Evolutionary conservation across 2,113 vertebrate genomes (phyloP).

Genomic region (Pseudonaja textilis): DNA sequence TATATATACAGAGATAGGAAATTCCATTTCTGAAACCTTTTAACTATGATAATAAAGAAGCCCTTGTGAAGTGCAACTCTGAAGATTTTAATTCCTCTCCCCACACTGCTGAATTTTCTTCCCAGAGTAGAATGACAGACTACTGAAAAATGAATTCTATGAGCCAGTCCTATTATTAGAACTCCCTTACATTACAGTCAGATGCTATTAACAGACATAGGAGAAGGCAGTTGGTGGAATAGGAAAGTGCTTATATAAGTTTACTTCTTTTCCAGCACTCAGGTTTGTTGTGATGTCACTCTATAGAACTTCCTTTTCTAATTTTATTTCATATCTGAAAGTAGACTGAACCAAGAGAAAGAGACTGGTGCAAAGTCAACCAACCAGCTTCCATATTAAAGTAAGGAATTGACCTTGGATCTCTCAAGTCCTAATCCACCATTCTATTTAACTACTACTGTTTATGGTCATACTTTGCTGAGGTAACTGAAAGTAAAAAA

Average conservation of each 20-base stretch:
- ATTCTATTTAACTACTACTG: not conserved
- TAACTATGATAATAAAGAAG: slow-evolving; percentile 8
- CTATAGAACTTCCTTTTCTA: not conserved
- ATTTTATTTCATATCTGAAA: not conserved
- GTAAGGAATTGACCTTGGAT: not conserved
- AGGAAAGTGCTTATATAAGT: not conserved
- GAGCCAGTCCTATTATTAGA: not conserved
- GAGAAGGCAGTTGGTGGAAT: not conserved
- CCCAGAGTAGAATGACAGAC: not conserved
- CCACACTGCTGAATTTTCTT: not conserved
- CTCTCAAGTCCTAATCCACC: not conserved
- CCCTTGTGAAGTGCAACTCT: not conserved
- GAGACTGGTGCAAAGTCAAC: not conserved
- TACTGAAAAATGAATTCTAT: not conserved
- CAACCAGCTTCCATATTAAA: not conserved
- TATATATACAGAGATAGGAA: slow-evolving; percentile 14
- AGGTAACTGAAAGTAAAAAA: not conserved
- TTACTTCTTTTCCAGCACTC: not conserved
- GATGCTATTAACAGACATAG: not conserved
- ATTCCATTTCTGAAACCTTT: slow-evolving; percentile 37
- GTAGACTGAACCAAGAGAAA: not conserved
- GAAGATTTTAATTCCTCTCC: not conserved
- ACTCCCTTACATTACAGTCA: not conserved
- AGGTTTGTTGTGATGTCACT: not conserved
- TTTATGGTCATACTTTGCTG: not conserved